phyloP scores from a whole-genome alignment of 2,888 invertebrate species.

The Diarsia mendica region DNA sequence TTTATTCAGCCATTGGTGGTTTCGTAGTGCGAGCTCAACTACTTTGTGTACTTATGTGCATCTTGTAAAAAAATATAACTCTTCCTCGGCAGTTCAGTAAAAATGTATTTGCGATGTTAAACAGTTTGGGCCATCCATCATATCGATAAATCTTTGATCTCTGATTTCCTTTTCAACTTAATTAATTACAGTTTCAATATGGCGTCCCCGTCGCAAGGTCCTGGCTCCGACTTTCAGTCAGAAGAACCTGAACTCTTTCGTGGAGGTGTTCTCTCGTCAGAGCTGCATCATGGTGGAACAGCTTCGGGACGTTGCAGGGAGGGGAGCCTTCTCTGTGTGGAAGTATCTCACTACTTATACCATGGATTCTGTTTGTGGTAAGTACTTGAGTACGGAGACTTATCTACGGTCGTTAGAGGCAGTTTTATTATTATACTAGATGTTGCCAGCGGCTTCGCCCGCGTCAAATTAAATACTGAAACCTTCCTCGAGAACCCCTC shows the following conservation, averaged over 20 bases:
- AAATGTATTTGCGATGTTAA: no score
- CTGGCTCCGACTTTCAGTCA: constrained; percentile 70
- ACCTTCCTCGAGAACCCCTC: no score
- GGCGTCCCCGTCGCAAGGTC: constrained; percentile 76
- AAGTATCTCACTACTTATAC: constrained; percentile 37
- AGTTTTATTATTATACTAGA: background rate
- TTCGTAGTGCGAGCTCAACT: background rate
- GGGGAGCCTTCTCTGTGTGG: constrained; percentile 38
- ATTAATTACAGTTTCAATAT: constrained; percentile 67
- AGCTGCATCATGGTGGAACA: constrained; percentile 57
- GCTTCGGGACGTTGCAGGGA: constrained; percentile 12
- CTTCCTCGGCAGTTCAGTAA: no score
- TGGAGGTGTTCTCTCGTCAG: constrained; percentile 68
- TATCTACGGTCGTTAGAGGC: background rate
- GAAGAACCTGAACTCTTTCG: constrained; percentile 69
- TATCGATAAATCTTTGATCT: no score
- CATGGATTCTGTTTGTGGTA: constrained; percentile 46
- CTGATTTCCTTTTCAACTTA: no score
- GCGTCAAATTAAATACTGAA: no score
- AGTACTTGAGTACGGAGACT: background rate
- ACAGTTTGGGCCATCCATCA: no score
- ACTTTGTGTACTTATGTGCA: background rate
- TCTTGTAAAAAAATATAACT: no score
- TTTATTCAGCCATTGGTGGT: background rate
- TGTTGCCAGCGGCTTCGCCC: no score